These are phyloP conservation scores for Hyppa rectilinea DNA, from an alignment of 2,888 invertebrate species.

Conservation along the genomic window DNA sequence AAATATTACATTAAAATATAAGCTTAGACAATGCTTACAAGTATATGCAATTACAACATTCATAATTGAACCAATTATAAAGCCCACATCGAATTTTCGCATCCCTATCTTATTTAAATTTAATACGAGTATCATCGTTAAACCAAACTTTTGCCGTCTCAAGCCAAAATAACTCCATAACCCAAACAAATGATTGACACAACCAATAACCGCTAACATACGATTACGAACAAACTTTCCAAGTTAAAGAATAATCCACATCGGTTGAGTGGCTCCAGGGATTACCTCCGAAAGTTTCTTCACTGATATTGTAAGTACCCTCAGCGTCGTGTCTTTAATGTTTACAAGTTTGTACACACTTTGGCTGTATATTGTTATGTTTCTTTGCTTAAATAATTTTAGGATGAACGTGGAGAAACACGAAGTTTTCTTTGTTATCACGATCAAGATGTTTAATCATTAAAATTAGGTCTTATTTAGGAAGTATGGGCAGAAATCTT, in stretches of 20 bases:
- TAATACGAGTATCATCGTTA: too few relatives aligned
- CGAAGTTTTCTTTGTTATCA: not conserved
- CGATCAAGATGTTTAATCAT: not conserved
- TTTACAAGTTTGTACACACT: conserved; percentile 35
- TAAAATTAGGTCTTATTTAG: not conserved
- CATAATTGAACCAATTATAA: too few relatives aligned
- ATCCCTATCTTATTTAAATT: not conserved
- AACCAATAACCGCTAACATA: conserved; percentile 47
- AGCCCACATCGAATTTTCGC: not conserved
- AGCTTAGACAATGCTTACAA: not conserved
- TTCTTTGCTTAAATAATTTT: conserved; percentile 19
- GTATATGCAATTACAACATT: too few relatives aligned
- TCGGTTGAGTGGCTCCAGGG: conserved; percentile 53
- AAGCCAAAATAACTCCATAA: conserved; percentile 3
- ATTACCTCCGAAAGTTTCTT: conserved; percentile 54
- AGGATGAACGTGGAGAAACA: not conserved
- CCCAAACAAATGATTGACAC: conserved; percentile 34
- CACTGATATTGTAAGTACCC: conserved; percentile 38
- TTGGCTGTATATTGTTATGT: conserved; percentile 29
- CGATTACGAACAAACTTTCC: conserved; percentile 46
- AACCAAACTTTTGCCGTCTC: not conserved
- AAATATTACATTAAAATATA: not conserved
- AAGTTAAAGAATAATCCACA: conserved; percentile 54
- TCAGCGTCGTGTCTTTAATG: conserved; percentile 35
- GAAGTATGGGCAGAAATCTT: not conserved